Evolutionary conservation across 2,888 invertebrate species (phyloP).

Genomic region (Ferrisia virgata): DNA sequence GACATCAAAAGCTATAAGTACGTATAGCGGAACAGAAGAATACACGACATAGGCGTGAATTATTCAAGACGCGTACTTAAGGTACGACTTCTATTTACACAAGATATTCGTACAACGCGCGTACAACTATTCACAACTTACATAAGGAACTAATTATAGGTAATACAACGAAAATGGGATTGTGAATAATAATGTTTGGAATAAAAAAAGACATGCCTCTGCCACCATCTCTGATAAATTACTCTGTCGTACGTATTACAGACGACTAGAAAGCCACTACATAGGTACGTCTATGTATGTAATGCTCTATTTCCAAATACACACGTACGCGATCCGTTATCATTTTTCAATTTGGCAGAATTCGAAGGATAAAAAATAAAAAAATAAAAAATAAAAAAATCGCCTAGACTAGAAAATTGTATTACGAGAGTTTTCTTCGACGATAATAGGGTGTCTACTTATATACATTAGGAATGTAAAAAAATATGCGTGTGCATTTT

Average conservation of each 20-base stretch:
- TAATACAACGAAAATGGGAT: background rate
- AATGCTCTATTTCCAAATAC: background rate
- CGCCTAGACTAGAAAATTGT: background rate
- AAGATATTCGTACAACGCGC: background rate
- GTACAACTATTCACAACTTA: background rate
- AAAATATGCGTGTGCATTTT: background rate
- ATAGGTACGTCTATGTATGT: background rate
- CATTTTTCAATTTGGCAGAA: background rate
- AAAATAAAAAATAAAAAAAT: background rate
- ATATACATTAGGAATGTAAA: background rate
- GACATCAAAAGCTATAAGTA: background rate
- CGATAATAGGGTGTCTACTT: too few relatives aligned
- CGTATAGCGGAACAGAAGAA: background rate
- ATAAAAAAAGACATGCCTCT: constrained; percentile 11
- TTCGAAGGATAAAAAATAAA: too few relatives aligned
- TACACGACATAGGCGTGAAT: too few relatives aligned
- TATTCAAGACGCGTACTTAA: too few relatives aligned
- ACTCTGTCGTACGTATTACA: background rate
- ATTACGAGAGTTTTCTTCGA: background rate
- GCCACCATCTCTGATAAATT: constrained; percentile 35
- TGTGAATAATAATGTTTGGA: background rate
- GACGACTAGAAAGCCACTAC: background rate
- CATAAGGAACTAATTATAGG: background rate
- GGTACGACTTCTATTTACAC: background rate
- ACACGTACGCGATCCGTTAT: background rate